Evolutionary conservation across 2,888 invertebrate species (phyloP), one percentile per base, ranked within the genome.

Genomic region (Cecidostiba fungosa): DNA sequence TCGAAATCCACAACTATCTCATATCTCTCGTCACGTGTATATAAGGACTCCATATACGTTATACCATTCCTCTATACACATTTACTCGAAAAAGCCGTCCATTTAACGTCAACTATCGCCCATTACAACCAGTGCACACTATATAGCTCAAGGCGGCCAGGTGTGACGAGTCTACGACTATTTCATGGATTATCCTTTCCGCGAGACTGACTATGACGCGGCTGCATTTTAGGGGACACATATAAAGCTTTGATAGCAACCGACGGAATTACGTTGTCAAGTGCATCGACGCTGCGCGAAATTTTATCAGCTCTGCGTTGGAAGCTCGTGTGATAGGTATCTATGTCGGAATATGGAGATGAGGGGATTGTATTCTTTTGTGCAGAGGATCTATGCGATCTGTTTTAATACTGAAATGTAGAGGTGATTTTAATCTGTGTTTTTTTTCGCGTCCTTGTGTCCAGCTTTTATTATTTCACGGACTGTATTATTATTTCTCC

Each of bases 401-500:
- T 10, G 47, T 47, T 4, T 50, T 50, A 1, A 54, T 54, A 0
- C 19, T 54, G n/a, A 5, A n/a, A n/a, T 4, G 54, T 54, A n/a
- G 26, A 26, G 8, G 4, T 66, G 3, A 66, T 29, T 29, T 66
- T 14, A 26, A 66, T 14, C 29, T 10, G 66, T 12, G 26, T 16
- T 14, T 29, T 66, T 66, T 66, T 26, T 66, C 16, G 66, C 3
- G 29, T 66, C 29, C 66, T 66, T 2, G 23, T 0, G 10, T 66
- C 16, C 5, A 14, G 3, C 29, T 0, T 14, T 66, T 59, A 8
- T 59, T n/a, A 6, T n/a, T 59, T n/a, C n/a, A 19, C 23, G n/a
- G n/a, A 59, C 54, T 59, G 50, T 50, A n/a, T n/a, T n/a, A 54
- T 59, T 59, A n/a, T 59, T 59, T 59, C 23, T 23, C n/a, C n/a